Evolutionary conservation across 1,140 invertebrate species (phyloP), one percentile per base, ranked within the genome.

Genomic region (Ceratoteleas bidentatus): DNA sequence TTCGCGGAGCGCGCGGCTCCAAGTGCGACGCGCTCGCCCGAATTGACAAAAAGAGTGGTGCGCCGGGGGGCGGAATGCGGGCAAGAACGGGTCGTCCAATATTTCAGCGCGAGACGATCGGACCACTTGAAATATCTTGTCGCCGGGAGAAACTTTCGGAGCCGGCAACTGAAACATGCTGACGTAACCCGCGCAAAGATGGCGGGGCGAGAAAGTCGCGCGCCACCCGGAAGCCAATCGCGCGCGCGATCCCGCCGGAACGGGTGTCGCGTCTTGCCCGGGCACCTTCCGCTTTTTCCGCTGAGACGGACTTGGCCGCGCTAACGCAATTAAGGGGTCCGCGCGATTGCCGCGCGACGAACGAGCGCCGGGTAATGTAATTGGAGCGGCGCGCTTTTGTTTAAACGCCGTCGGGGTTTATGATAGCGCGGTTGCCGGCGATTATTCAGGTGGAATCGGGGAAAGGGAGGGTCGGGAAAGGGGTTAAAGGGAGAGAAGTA

Each of bases 91-190:
- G 77, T 81, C 85, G 86, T 89, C 85, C 88, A 90, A 90, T 90
- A 90, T 89, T 89, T 90, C 87, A 89, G 83, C 84, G 85, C 84
- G 84, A 84, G 84, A 87, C 87, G 88, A 89, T 89, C 87, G 84
- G 76, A 86, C 88, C 87, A 90, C 88, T 90, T 89, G 89, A 90
- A 89, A 89, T 90, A 89, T 89, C 87, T 90, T 86, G 88, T 88
- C 87, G 88, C 88, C 88, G 83, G 83, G 84, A 88, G 82, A 89
- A 89, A 86, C 85, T 88, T 89, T 87, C 84, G 83, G 87, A 86
- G 84, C 85, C 85, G 82, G 86, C 68, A 87, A 87, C 85, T 86
- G 88, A 88, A 90, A 90, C 87, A 90, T 89, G 88, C 89, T 90
- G 88, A 90, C 89, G 89, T 88, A 90, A 90, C 85, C 88, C 70